Conservation (phyloP, 2,113 vertebrate genomes). For the Paradisaea rubra region DNA sequence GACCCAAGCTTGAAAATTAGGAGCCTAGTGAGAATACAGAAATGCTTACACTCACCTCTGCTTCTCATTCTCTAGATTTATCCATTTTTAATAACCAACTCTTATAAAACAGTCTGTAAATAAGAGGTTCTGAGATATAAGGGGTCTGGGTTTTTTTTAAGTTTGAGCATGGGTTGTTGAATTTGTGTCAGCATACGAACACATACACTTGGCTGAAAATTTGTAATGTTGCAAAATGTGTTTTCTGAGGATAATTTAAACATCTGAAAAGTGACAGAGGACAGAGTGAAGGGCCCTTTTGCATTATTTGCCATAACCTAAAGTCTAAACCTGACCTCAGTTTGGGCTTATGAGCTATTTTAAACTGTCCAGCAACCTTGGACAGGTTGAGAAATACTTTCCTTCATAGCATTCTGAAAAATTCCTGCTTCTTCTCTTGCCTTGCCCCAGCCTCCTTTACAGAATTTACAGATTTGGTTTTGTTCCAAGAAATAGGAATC, state of each 20-base stretch:
- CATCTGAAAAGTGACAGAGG: background rate
- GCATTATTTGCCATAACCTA: background rate
- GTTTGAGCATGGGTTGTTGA: background rate
- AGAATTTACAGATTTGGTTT: background rate
- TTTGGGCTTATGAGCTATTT: background rate
- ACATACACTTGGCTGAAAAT: background rate
- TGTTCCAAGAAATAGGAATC: background rate
- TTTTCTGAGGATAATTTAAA: background rate
- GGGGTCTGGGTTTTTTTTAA: background rate
- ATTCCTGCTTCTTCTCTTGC: background rate
- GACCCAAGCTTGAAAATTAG: background rate
- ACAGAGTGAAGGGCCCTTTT: background rate
- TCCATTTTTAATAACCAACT: background rate
- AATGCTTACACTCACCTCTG: background rate
- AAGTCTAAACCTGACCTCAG: background rate
- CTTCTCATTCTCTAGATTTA: background rate
- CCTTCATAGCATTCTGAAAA: background rate
- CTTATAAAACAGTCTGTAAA: background rate
- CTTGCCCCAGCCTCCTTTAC: background rate
- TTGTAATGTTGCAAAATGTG: fast-evolving
- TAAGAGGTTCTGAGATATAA: background rate
- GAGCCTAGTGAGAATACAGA: background rate
- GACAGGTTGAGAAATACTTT: background rate
- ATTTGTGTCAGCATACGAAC: background rate
- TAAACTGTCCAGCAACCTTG: background rate